phyloP scores from a whole-genome alignment of 2,888 invertebrate species.

The Oligia fasciuncula region DNA sequence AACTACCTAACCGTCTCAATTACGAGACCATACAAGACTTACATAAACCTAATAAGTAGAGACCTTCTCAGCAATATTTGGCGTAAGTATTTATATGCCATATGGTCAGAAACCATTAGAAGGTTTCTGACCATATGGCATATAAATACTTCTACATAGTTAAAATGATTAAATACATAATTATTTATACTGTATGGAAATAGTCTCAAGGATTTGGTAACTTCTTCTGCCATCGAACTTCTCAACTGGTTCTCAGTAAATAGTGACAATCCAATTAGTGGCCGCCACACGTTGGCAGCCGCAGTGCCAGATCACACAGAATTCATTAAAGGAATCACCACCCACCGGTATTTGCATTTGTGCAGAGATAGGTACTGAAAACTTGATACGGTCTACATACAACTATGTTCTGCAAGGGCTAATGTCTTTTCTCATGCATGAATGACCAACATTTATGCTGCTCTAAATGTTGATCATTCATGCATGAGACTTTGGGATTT shows the following conservation, averaged over 20 bases:
- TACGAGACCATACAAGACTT: background rate
- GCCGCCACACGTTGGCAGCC: conserved; percentile 1
- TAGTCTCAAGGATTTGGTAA: background rate
- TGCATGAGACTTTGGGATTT: background rate
- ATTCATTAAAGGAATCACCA: conserved; percentile 44
- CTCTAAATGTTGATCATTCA: too few relatives aligned
- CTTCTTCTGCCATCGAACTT: background rate
- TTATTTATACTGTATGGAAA: background rate
- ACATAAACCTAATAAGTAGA: background rate
- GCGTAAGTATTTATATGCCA: background rate
- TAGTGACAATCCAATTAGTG: conserved; percentile 20
- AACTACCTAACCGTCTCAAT: background rate
- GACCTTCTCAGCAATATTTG: background rate
- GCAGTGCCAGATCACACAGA: conserved; percentile 36
- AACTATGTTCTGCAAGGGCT: background rate
- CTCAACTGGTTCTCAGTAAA: conserved; percentile 3
- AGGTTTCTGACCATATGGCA: background rate
- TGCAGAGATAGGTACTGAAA: background rate
- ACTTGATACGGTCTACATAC: background rate
- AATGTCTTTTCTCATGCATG: background rate
- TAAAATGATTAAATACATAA: background rate
- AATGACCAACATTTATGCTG: too few relatives aligned
- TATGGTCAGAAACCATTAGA: too few relatives aligned
- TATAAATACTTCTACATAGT: background rate
- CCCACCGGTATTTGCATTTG: conserved; percentile 21